A percentile compares a stretch with the other conserved stretches of the same genome.
These are phyloP conservation scores for Malthinus flaveolus DNA, from an alignment of 2,888 invertebrate genomes.

Conservation along the genomic window DNA sequence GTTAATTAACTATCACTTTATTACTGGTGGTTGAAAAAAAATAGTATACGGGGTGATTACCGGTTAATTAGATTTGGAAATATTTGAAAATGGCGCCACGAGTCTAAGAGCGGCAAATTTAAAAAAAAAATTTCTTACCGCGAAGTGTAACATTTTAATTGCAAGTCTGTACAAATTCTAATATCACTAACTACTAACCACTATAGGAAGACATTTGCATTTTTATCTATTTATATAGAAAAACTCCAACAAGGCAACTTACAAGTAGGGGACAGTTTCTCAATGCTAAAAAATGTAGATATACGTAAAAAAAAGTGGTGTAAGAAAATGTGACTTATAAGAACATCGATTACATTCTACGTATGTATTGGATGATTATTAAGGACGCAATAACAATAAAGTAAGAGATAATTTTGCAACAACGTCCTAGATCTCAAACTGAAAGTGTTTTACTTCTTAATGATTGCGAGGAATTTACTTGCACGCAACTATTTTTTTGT, in stretches of 20 bases:
- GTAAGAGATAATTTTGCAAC: constrained; percentile 20
- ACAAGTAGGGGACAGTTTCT: constrained; percentile 18
- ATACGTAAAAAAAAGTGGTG: constrained; percentile 6
- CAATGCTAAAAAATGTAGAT: constrained; percentile 12
- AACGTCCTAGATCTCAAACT: constrained; percentile 21
- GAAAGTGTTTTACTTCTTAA: constrained; percentile 12
- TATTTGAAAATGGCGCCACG: too few relatives aligned
- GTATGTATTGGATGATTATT: too few relatives aligned
- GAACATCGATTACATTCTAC: constrained; percentile 10
- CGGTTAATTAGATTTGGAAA: too few relatives aligned
- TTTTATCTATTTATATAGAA: constrained; percentile 25
- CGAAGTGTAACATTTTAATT: background rate
- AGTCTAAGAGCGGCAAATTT: background rate
- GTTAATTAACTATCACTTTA: too few relatives aligned
- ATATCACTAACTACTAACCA: background rate
- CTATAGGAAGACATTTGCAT: background rate
- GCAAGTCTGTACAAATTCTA: background rate
- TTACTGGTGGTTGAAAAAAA: too few relatives aligned
- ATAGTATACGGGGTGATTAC: too few relatives aligned
- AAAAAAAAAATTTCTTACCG: background rate
- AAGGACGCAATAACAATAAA: constrained; percentile 23
- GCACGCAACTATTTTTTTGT: background rate
- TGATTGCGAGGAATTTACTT: background rate
- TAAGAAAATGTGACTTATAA: constrained; percentile 8
- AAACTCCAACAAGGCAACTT: constrained; percentile 11